phyloP scores from a whole-genome alignment of 1,140 invertebrate species.

The Trichonephila clavata region DNA sequence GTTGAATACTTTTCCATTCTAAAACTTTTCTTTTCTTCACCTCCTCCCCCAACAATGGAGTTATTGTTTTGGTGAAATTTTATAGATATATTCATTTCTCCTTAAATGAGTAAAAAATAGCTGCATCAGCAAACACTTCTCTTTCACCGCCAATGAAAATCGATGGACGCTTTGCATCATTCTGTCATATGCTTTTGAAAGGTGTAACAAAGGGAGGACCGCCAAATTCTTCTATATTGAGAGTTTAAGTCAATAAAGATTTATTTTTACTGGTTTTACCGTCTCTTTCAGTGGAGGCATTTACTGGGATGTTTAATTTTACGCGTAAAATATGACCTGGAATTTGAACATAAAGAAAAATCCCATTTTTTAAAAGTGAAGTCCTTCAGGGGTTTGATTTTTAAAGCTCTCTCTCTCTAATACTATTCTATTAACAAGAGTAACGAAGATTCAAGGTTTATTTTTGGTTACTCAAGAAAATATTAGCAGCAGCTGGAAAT shows the following conservation, averaged over 20 bases:
- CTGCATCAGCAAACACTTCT: conserved; percentile 2
- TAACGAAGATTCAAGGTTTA: no score
- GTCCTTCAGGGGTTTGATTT: no score
- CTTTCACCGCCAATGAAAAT: not conserved
- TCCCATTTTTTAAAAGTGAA: no score
- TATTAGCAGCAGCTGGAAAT: no score
- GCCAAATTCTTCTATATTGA: not conserved
- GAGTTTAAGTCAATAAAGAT: not conserved
- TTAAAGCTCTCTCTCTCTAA: no score
- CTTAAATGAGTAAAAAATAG: not conserved
- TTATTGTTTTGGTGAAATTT: not conserved
- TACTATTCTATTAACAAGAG: no score
- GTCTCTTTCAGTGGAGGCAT: not conserved
- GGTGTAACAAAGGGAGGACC: not conserved
- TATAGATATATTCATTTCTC: not conserved
- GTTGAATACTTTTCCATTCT: not conserved
- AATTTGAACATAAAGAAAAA: no score
- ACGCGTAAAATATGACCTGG: not conserved
- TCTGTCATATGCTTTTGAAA: not conserved
- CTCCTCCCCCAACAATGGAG: not conserved
- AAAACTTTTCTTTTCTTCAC: not conserved
- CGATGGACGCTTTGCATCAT: not conserved
- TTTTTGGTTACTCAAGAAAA: no score
- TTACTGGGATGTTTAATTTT: not conserved
- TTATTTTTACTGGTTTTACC: not conserved